Evolutionary conservation across 2,113 vertebrate species (phyloP).

Genomic region (Chionomys nivalis): DNA sequence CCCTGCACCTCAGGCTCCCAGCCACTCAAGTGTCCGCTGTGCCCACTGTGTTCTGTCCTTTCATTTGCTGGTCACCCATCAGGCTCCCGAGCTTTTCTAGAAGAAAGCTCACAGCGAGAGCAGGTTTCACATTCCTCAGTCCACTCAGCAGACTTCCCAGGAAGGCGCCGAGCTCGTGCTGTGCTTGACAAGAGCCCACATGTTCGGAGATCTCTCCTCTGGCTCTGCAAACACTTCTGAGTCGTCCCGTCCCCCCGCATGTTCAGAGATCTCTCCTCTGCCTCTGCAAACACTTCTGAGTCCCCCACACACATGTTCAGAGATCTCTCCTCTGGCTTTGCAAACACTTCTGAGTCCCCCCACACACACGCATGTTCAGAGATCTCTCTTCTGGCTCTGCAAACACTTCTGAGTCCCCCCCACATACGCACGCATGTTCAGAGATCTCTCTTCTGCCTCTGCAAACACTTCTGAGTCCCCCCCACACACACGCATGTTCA

Average conservation of each 20-base stretch:
- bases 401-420: neutral
- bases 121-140: neutral
- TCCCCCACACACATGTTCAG: too few relatives aligned
- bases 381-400: neutral
- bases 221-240: neutral
- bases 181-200: neutral
- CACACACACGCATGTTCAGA: neutral
- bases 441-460: too few relatives aligned
- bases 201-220: neutral
- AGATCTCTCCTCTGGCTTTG: too few relatives aligned
- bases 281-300: too few relatives aligned
- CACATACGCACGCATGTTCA: too few relatives aligned
- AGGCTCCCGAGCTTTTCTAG: neutral
- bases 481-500: neutral
- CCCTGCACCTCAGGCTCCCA: neutral
- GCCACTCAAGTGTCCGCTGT: neutral
- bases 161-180: neutral
- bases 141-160: neutral
- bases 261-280: too few relatives aligned
- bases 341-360: neutral
- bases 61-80: neutral
- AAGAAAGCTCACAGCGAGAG: slow-evolving; percentile 2
- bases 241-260: fast-evolving
- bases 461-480: neutral
- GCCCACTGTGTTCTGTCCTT: neutral